Percentiles rank a stretch among this genome's conserved stretches.
Evolutionary conservation across 2,888 invertebrate genomes (phyloP).

Genomic region (Stenurella melanura): DNA sequence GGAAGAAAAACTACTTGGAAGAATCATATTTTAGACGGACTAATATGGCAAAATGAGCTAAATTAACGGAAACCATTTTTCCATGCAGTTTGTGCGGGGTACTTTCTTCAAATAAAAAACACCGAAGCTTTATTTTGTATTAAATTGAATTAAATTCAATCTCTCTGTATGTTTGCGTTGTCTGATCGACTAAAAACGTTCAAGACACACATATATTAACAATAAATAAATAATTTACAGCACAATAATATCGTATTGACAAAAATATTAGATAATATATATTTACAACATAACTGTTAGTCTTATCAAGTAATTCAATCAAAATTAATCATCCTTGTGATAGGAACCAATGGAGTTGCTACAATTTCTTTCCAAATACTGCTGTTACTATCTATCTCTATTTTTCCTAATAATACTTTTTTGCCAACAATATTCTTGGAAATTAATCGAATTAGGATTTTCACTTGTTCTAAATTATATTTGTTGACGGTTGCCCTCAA

Average conservation of each 20-base stretch:
- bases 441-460: slow-evolving; percentile 80
- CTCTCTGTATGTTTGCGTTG: too few relatives aligned
- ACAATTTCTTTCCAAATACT: slow-evolving; percentile 80
- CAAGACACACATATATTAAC: slow-evolving; percentile 12
- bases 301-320: slow-evolving; percentile 67
- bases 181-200: not conserved
- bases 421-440: slow-evolving; percentile 82
- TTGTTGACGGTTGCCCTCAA: slow-evolving; percentile 80
- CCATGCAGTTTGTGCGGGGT: too few relatives aligned
- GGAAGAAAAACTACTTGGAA: too few relatives aligned
- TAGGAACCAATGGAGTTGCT: slow-evolving; percentile 75
- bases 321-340: slow-evolving; percentile 78
- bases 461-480: slow-evolving; percentile 78
- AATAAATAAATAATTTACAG: slow-evolving; percentile 41
- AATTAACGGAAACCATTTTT: too few relatives aligned
- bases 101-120: too few relatives aligned
- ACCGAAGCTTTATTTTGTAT: too few relatives aligned
- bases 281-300: not conserved
- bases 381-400: slow-evolving; percentile 79
- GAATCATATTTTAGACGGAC: too few relatives aligned
- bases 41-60: too few relatives aligned
- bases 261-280: slow-evolving; percentile 1
- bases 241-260: not conserved
- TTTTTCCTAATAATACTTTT: slow-evolving; percentile 81
- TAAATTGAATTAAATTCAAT: too few relatives aligned